phyloP scores from a whole-genome alignment of 2,113 vertebrate species.

The Zapornia atra region DNA sequence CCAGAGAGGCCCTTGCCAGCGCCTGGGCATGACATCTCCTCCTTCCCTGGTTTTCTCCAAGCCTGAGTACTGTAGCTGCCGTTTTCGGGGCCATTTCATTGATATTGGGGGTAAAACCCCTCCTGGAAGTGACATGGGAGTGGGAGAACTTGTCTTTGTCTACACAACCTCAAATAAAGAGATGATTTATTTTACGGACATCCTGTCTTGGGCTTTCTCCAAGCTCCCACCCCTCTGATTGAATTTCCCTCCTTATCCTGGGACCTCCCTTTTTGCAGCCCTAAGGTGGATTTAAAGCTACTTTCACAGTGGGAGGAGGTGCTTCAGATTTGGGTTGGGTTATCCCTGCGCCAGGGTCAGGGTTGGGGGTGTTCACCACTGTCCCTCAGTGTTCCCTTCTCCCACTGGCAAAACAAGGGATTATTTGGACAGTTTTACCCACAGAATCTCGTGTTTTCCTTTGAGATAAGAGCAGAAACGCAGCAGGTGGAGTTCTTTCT shows the following conservation, averaged over 20 bases:
- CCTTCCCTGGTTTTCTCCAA: too few relatives aligned
- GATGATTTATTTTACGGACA: constrained; percentile 53
- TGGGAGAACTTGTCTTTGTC: neutral
- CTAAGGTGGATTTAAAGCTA: accelerated
- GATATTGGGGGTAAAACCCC: accelerated
- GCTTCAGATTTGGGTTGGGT: neutral
- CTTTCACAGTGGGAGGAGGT: too few relatives aligned
- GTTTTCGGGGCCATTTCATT: neutral
- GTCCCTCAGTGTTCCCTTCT: neutral
- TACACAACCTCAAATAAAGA: constrained; percentile 15
- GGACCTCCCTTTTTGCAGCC: accelerated
- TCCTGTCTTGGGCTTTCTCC: accelerated
- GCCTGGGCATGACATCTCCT: accelerated
- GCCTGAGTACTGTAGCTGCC: neutral
- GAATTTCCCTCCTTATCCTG: accelerated
- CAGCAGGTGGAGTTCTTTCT: neutral
- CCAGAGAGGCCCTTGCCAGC: accelerated
- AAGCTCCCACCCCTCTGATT: accelerated
- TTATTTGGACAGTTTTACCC: accelerated
- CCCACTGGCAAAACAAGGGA: neutral
- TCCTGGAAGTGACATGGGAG: accelerated
- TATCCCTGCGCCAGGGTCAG: neutral
- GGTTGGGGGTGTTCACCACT: too few relatives aligned
- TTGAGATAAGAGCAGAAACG: neutral
- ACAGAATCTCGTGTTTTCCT: accelerated